Percentiles rank a stretch among this genome's conserved stretches.
Evolutionary conservation across 2,113 vertebrate genomes (phyloP).

Genomic region (Balaeniceps rex): DNA sequence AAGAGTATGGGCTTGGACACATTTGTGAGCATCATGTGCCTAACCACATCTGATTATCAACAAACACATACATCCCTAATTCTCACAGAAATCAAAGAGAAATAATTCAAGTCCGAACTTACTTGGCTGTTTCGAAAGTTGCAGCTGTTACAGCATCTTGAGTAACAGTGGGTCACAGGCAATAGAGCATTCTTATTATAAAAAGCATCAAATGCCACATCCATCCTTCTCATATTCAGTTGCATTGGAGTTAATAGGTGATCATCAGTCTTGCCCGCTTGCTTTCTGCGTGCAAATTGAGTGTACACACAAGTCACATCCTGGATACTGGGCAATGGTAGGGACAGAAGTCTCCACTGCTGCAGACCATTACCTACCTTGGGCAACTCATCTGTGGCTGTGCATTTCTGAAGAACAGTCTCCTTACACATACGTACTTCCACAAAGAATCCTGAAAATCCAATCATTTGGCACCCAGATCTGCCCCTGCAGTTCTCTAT

Average conservation of each 20-base stretch:
- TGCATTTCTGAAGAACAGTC: neutral
- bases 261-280: neutral
- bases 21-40: neutral
- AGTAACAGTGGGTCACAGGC: neutral
- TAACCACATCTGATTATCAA: neutral
- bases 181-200: neutral
- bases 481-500: neutral
- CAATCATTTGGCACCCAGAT: neutral
- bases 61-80: neutral
- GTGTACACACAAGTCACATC: fast-evolving
- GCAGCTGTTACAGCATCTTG: neutral
- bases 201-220: neutral
- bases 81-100: neutral
- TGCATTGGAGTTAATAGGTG: neutral
- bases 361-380: neutral
- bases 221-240: neutral
- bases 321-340: neutral
- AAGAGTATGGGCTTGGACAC: neutral
- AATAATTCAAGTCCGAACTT: neutral
- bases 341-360: neutral
- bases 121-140: neutral
- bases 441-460: neutral
- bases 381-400: neutral
- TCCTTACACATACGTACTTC: neutral
- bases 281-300: neutral